Percentiles rank a stretch among this genome's conserved stretches.
Conservation (phyloP, 2,797 vertebrate species). For the Sebastes cheni region DNA sequence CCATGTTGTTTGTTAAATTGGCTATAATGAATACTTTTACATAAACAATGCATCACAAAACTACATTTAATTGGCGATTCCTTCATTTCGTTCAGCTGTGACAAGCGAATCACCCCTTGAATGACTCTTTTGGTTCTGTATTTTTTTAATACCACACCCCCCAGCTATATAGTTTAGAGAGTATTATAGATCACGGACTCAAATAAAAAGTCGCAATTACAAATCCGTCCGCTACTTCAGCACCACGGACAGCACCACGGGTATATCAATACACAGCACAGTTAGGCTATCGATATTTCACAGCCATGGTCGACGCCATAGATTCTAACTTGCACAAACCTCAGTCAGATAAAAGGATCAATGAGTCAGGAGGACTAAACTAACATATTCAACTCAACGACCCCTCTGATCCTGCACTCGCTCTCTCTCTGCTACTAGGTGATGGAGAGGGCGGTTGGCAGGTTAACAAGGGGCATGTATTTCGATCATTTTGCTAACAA, state of each 20-base stretch:
- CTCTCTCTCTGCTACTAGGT: not conserved
- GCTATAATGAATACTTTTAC: not conserved
- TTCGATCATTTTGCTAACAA: not conserved
- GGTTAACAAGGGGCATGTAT: not conserved
- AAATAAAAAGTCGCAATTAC: not conserved
- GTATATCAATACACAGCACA: not conserved
- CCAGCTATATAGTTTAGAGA: fast-evolving
- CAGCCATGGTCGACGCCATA: not conserved
- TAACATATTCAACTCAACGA: not conserved
- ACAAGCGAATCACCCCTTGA: fast-evolving
- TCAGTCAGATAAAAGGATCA: not conserved
- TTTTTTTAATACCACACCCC: not conserved
- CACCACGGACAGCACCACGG: not conserved
- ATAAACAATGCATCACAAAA: not conserved
- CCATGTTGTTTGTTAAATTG: not conserved
- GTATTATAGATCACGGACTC: not conserved
- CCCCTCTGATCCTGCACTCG: not conserved
- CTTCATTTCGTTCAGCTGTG: not conserved
- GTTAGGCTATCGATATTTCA: not conserved
- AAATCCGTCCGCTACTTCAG: not conserved
- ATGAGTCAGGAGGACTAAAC: not conserved
- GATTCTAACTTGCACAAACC: not conserved
- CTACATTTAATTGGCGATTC: too few relatives aligned
- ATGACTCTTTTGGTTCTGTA: not conserved
- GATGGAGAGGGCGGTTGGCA: not conserved